Evolutionary conservation across 2,888 invertebrate genomes (phyloP), one percentile per base, ranked within the genome.

Genomic region (Agriopis aurantiaria): DNA sequence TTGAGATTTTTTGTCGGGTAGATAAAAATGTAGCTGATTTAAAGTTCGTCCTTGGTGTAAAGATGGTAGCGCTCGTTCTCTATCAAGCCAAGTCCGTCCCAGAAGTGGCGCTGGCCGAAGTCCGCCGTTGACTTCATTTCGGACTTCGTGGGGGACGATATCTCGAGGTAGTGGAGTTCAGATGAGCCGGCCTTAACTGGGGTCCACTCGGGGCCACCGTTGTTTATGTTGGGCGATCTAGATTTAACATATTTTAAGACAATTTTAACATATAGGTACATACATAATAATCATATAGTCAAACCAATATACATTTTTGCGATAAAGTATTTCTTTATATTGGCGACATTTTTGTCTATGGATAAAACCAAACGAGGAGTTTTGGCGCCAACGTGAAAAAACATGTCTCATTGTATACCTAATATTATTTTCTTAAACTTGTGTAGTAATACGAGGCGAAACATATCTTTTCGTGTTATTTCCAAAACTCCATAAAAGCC

Each of bases 91-190:
- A 96, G 90, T 9, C 90, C 91, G 76, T 95, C 92, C 96, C 96
- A 96, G 86, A 96, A 96, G 49, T 94, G 80, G 43, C 89, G 90
- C 40, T 95, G 91, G 0, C 95, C 96, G 70, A 96, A 91, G 80
- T 95, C 93, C 0, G 86, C 79, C 68, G 85, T 87, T 6, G 86
- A 80, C 67, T 91, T 91, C 91, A 96, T 95, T 49, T 85, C 78
- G 7, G 84, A 78, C 53, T 91, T 84, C 9, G 86, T 86, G 0
- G 95, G 95, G 0, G 93, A 92, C 12, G 87, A 82, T 62, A 96
- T 95, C 51, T 95, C 91, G 68, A 96, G 78, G 82, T 95, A 96
- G 70, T 89, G 80, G 14, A 96, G 77, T 10, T 93, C 88, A 10
- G 89, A 82, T 0, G 88, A 81, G 9, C 88, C 87, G 8, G 94